phyloP scores from a whole-genome alignment of 2,113 vertebrate species.

The Pachycephala philippinensis region DNA sequence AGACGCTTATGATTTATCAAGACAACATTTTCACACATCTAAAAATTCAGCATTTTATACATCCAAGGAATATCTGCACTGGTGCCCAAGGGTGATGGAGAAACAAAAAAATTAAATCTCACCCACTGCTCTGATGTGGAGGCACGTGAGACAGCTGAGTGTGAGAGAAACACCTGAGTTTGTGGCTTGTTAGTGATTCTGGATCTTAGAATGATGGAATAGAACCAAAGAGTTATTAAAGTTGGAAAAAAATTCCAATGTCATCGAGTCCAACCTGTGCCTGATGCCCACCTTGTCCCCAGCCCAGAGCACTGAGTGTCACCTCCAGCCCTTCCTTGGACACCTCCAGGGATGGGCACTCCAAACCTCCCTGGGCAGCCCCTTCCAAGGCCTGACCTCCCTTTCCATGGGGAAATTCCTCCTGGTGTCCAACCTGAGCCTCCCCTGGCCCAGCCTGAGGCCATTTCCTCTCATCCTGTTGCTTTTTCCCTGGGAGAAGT shows the following conservation, averaged over 20 bases:
- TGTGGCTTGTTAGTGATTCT: not conserved
- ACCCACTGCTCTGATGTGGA: not conserved
- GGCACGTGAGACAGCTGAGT: not conserved
- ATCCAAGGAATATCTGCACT: not conserved
- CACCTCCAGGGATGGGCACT: not conserved
- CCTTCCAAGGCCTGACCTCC: fast-evolving
- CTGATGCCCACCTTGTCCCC: fast-evolving
- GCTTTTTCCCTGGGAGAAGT: not conserved
- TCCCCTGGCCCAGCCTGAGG: not conserved
- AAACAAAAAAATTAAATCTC: not conserved
- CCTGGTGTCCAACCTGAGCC: fast-evolving
- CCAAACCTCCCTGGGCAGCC: not conserved
- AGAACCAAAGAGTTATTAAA: not conserved
- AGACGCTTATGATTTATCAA: not conserved
- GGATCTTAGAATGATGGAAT: not conserved
- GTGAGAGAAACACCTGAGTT: not conserved
- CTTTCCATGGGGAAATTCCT: not conserved
- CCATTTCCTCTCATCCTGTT: fast-evolving
- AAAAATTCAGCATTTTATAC: not conserved
- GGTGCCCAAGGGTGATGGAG: not conserved
- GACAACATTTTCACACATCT: not conserved
- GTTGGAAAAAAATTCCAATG: too few relatives aligned
- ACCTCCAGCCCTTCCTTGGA: not conserved
- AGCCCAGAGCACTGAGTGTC: not conserved
- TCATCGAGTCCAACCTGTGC: fast-evolving